Percentiles rank a stretch among this genome's conserved stretches.
Conservation (phyloP, 2,113 vertebrate genomes). For the Malurus alboscapulatus region DNA sequence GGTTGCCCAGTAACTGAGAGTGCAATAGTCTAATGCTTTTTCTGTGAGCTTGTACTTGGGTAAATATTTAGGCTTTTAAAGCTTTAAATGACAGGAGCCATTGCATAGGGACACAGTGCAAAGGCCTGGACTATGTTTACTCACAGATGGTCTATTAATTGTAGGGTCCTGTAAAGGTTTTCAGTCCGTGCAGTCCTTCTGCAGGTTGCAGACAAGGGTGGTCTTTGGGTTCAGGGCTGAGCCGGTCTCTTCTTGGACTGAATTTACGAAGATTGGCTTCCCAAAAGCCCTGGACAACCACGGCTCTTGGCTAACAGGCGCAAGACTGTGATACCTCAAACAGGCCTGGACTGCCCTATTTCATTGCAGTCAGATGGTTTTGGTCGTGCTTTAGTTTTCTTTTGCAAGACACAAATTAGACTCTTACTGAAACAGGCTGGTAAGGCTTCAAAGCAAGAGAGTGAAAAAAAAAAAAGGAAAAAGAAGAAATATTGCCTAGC, state of each 20-base stretch:
- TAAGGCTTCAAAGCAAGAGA: background rate
- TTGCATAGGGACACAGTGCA: background rate
- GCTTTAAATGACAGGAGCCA: conserved; percentile 10
- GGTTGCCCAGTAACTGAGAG: conserved; percentile 49
- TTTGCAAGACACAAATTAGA: background rate
- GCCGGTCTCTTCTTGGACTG: background rate
- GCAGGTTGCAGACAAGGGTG: background rate
- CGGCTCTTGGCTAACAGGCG: background rate
- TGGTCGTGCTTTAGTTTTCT: background rate
- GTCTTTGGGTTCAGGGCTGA: background rate
- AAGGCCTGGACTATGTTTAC: conserved; percentile 22
- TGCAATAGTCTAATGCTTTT: conserved; percentile 19
- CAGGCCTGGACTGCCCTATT: background rate
- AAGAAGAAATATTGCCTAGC: background rate
- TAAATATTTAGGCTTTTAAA: conserved; percentile 68
- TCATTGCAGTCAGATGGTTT: background rate
- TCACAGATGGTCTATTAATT: conserved; percentile 23
- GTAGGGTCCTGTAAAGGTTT: background rate
- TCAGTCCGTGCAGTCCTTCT: rapidly evolving
- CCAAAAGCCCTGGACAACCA: background rate
- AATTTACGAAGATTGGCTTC: background rate
- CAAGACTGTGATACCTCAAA: rapidly evolving
- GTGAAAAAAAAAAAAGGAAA: rapidly evolving
- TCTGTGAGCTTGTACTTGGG: conserved; percentile 30
- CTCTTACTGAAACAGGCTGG: background rate